These are phyloP conservation scores for Scrobipalpa costella DNA, from an alignment of 2,888 invertebrate genomes.

Conservation along the genomic window DNA sequence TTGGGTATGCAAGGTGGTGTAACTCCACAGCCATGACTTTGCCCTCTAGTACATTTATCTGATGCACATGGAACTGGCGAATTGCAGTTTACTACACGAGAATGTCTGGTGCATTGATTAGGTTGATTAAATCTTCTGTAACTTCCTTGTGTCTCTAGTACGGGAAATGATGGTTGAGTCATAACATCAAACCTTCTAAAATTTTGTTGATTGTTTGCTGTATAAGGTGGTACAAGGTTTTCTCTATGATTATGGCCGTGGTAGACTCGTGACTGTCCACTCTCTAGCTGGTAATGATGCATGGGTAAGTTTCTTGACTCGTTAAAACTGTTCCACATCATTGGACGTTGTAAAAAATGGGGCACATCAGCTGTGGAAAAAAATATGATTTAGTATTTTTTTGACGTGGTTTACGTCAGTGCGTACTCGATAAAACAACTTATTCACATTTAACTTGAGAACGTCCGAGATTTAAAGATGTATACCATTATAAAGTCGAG, in stretches of 20 bases:
- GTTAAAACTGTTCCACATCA: constrained; percentile 44
- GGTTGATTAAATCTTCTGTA: constrained; percentile 43
- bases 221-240: constrained; percentile 36
- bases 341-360: constrained; percentile 39
- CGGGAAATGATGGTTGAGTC: constrained; percentile 36
- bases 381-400: background rate
- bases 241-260: constrained; percentile 48
- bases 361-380: constrained; percentile 49
- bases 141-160: constrained; percentile 34
- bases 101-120: constrained; percentile 51
- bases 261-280: constrained; percentile 56
- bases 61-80: constrained; percentile 29
- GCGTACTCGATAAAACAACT: too few relatives aligned
- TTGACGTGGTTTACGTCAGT: too few relatives aligned
- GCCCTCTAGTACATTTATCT: constrained; percentile 46
- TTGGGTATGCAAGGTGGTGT: constrained; percentile 26
- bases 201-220: constrained; percentile 40
- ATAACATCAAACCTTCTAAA: constrained; percentile 47
- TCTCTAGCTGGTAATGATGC: constrained; percentile 47
- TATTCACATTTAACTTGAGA: too few relatives aligned
- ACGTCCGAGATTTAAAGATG: too few relatives aligned
- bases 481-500: too few relatives aligned
- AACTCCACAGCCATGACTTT: constrained; percentile 32
- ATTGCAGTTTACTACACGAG: constrained; percentile 21
- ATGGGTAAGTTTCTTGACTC: constrained; percentile 41